Conservation (phyloP, 1,140 invertebrate species). For the Octopus bimaculoides region DNA sequence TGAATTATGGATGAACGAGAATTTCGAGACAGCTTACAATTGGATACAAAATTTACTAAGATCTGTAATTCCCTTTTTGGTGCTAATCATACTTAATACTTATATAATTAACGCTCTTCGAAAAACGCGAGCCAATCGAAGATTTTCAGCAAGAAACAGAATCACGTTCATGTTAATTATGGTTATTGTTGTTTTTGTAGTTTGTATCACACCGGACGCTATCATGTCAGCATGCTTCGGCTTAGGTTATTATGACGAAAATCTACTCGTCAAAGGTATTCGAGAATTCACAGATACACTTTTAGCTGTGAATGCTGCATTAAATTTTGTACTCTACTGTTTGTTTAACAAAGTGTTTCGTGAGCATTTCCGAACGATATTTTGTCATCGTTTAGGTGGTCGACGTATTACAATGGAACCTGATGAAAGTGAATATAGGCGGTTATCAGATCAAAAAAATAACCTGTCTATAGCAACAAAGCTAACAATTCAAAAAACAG, state of each 20-base stretch:
- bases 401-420: conserved; percentile 20
- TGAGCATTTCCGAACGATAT: conserved; percentile 36
- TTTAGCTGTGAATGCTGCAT: conserved; percentile 68
- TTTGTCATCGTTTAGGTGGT: conserved; percentile 24
- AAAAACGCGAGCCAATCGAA: conserved; percentile 38
- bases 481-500: neutral
- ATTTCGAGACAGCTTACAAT: conserved; percentile 65
- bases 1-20: conserved; percentile 57
- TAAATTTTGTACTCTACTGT: conserved; percentile 77
- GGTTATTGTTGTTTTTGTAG: conserved; percentile 72
- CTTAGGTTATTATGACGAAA: conserved; percentile 53
- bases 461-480: neutral
- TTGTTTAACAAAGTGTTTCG: conserved; percentile 75
- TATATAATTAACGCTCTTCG: conserved; percentile 70
- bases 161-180: conserved; percentile 75
- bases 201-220: conserved; percentile 74
- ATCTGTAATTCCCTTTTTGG: conserved; percentile 62
- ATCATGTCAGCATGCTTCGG: conserved; percentile 59
- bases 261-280: conserved; percentile 59
- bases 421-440: conserved; percentile 32
- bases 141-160: conserved; percentile 46
- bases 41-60: conserved; percentile 67
- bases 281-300: conserved; percentile 76
- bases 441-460: conserved; percentile 21
- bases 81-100: conserved; percentile 60